A percentile compares a stretch with the other conserved stretches of the same genome.
Conservation (phyloP, 2,113 vertebrate genomes). For the Lagopus leucura region DNA sequence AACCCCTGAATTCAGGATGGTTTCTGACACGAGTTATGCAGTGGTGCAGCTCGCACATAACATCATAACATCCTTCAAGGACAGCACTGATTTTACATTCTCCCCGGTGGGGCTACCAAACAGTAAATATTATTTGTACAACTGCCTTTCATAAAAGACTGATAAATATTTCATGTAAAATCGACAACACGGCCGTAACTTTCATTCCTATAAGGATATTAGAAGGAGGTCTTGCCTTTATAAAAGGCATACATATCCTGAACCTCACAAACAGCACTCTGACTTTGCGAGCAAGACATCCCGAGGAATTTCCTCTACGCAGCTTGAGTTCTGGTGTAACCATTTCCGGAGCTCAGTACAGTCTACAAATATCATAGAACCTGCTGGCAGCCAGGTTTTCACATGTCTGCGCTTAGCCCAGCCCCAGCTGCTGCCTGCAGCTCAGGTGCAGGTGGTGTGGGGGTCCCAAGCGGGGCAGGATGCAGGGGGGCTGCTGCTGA, state of each 20-base stretch:
- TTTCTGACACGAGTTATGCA: constrained; percentile 50
- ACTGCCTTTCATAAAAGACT: constrained; percentile 22
- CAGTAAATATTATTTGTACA: constrained; percentile 51
- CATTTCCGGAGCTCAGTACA: neutral
- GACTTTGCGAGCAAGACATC: constrained; percentile 51
- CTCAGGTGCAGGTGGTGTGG: neutral
- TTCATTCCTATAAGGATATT: constrained; percentile 75
- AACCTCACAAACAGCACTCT: constrained; percentile 34
- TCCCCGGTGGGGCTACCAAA: constrained; percentile 32
- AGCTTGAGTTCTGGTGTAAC: neutral
- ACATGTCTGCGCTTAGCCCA: fast-evolving
- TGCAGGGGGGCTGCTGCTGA: neutral
- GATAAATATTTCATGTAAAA: neutral
- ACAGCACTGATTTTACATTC: neutral
- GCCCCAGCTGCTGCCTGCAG: neutral
- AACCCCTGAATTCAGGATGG: neutral
- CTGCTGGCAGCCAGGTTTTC: neutral
- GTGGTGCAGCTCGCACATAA: constrained; percentile 3
- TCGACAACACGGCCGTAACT: constrained; percentile 22
- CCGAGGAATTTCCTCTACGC: constrained; percentile 67
- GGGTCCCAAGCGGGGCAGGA: neutral
- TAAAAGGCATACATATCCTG: constrained; percentile 66
- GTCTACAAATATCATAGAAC: constrained; percentile 59
- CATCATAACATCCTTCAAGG: constrained; percentile 64
- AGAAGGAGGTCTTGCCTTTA: constrained; percentile 69